Base-by-base conservation (phyloP, 2,797 vertebrate genomes). In the Parotocinclus haroldoi region DNA sequence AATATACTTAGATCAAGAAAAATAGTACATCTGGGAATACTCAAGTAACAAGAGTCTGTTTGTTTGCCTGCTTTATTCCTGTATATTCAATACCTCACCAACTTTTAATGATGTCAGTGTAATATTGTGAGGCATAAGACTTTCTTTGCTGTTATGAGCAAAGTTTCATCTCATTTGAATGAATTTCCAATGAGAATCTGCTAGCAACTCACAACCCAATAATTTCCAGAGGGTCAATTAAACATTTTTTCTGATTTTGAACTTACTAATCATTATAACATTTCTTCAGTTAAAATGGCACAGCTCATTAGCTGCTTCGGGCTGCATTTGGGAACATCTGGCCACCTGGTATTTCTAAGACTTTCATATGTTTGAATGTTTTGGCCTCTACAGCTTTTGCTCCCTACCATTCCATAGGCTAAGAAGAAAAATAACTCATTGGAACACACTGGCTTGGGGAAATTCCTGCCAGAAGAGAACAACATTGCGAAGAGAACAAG, bases 321-420 rank as follows among this genome's bases (percentile, higher is more conserved):
- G 42, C 45, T 49, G 7, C 50, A 51, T 63, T 53, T 42, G 56
- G 44, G 61, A 19, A 48, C 19, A 8, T 42, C 8, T 9, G 62
- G 9, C 19, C 19, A 36, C 12, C 17, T 42, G 10, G 9, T 65
- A 40, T 65, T 55, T 48, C 54, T 39, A 48, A 39, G 39, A 14
- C 59, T 66, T 59, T 74, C 14, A 10, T 46, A 56, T 45, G 1
- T 71, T 79, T 75, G 76, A 77, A 76, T 70, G 71, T 79, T 77
- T 80, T 73, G 72, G 74, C 66, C 57, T 48, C 58, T 27, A 38
- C 58, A 38, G 53, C 44, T 37, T 36, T 50, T 49, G 48, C 52
- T 72, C 66, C 64, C 63, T 63, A 54, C 67, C 50, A 71, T 70
- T 78, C 58, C 42, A 55, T 39, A 76, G 63, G 57, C 55, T 36